A percentile compares a stretch with the other conserved stretches of the same genome.
Evolutionary conservation across 2,797 vertebrate genomes (phyloP).

Genomic region (Capromys pilorides): DNA sequence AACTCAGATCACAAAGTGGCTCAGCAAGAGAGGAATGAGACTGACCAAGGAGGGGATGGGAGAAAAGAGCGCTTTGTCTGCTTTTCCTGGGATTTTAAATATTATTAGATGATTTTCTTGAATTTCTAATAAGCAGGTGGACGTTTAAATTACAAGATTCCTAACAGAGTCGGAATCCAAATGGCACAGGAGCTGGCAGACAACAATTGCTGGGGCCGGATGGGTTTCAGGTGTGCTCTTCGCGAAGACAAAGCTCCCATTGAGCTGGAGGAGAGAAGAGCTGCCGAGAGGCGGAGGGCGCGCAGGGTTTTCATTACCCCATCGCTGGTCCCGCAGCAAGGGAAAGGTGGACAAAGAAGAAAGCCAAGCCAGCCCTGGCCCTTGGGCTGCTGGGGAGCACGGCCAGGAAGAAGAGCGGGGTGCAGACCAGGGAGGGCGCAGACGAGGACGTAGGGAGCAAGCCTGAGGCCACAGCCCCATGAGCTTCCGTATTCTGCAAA

Average conservation of each 20-base stretch:
- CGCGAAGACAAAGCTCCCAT: slow-evolving; percentile 91
- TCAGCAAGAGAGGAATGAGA: background rate
- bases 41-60: background rate
- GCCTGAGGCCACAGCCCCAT: background rate
- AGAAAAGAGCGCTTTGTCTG: slow-evolving; percentile 61
- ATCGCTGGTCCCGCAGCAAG: slow-evolving; percentile 73
- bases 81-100: slow-evolving; percentile 69
- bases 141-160: slow-evolving; percentile 89
- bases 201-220: slow-evolving; percentile 89
- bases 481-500: background rate
- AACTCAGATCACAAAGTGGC: background rate
- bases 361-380: slow-evolving; percentile 66
- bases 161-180: slow-evolving; percentile 85
- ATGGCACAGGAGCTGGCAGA: slow-evolving; percentile 86
- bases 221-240: slow-evolving; percentile 90
- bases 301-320: slow-evolving; percentile 87
- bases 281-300: slow-evolving; percentile 71
- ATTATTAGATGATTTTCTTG: slow-evolving; percentile 85
- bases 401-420: background rate
- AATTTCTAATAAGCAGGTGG: slow-evolving; percentile 89
- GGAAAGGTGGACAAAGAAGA: background rate
- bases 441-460: background rate
- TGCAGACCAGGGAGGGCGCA: background rate
- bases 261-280: slow-evolving; percentile 80
- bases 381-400: background rate